A percentile compares a stretch with the other conserved stretches of the same genome.
These are phyloP conservation scores for Streblospio benedicti DNA, from an alignment of 1,140 invertebrate species.

Conservation along the genomic window DNA sequence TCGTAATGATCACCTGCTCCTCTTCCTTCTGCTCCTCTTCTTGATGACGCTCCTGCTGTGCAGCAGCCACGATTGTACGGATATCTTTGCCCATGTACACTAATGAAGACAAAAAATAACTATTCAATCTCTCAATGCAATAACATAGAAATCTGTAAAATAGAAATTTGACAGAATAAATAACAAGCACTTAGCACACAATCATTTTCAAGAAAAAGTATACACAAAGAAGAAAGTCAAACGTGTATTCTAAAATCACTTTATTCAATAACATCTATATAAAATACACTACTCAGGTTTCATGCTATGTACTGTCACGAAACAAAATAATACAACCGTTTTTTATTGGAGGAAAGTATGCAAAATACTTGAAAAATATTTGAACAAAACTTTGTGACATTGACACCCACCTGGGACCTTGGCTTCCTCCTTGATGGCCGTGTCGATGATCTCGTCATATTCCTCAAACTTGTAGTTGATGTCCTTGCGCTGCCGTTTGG, in stretches of 20 bases:
- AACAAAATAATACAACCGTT: neutral
- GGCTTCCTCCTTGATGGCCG: conserved; percentile 65
- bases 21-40: too few species aligned
- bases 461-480: conserved; percentile 68
- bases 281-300: neutral
- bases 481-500: conserved; percentile 9
- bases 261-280: neutral
- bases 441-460: conserved; percentile 75
- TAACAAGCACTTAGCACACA: too few species aligned
- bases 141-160: too few species aligned
- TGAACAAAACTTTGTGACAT: conserved; percentile 3
- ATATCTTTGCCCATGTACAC: too few species aligned
- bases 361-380: too few species aligned
- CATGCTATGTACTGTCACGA: neutral
- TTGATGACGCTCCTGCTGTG: too few species aligned
- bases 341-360: too few species aligned
- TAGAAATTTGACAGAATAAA: too few species aligned
- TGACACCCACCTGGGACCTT: conserved; percentile 16
- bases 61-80: too few species aligned
- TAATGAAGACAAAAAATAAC: too few species aligned
- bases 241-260: neutral
- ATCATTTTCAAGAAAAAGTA: neutral
- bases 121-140: too few species aligned
- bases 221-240: neutral
- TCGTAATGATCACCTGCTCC: too few species aligned